phyloP scores from a whole-genome alignment of 1,140 invertebrate genomes.

The Whitmania pigra region DNA sequence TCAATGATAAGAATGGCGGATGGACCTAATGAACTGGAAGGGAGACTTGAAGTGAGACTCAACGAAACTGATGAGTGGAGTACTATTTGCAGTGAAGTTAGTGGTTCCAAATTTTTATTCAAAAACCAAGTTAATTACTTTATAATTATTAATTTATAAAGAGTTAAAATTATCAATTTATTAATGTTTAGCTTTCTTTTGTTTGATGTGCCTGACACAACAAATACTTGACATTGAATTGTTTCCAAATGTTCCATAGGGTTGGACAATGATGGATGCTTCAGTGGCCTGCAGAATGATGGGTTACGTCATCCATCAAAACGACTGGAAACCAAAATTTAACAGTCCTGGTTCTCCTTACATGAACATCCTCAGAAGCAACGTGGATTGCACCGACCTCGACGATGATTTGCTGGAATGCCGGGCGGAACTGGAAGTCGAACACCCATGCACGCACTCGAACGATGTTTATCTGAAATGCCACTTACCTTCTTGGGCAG shows the following conservation, averaged over 20 bases:
- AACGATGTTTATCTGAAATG: constrained; percentile 38
- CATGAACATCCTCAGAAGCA: constrained; percentile 47
- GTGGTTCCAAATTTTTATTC: constrained; percentile 8
- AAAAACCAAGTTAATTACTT: too few species aligned
- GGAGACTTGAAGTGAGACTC: constrained; percentile 49
- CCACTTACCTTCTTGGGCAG: constrained; percentile 38
- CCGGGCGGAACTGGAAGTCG: constrained; percentile 53
- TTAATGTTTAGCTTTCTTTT: too few species aligned
- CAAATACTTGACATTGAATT: background rate
- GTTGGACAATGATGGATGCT: constrained; percentile 82
- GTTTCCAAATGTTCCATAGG: constrained; percentile 46
- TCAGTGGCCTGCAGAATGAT: constrained; percentile 87
- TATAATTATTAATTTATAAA: background rate
- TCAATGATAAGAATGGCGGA: constrained; percentile 32
- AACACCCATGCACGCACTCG: constrained; percentile 59
- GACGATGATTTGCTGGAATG: constrained; percentile 85
- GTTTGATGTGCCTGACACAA: too few species aligned
- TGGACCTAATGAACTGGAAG: constrained; percentile 37
- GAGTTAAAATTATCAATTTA: background rate
- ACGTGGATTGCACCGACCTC: constrained; percentile 75
- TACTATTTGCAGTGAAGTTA: constrained; percentile 70
- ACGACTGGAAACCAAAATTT: constrained; percentile 64
- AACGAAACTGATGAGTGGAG: constrained; percentile 70
- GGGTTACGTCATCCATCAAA: constrained; percentile 76
- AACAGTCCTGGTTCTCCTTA: constrained; percentile 26